Evolutionary conservation across 2,113 vertebrate genomes (phyloP), one percentile per base, ranked within the genome.

Genomic region (Sphyrna mokarran): DNA sequence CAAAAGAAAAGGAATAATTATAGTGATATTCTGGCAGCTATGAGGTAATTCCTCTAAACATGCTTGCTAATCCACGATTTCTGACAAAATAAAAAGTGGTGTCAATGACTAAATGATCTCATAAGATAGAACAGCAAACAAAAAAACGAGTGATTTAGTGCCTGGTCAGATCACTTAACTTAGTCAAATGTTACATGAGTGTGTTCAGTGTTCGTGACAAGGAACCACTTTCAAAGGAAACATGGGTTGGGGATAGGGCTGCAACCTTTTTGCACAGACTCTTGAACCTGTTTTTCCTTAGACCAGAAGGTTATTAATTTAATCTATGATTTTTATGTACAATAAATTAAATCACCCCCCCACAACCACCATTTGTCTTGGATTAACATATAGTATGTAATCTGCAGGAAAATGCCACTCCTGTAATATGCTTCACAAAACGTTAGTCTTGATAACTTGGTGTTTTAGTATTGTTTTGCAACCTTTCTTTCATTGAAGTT

Each of bases 261-360:
- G 11, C 43, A 87, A 14, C 48, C 29, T 54, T 89, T 3, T 8
- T 9, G 29, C 16, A 66, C n/a, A 20, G 33, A 16, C 33, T 93
- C 48, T 93, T 68, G 58, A 93, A 68, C 63, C 33, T 93, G 33
- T 93, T 33, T 58, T 93, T 93, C 89, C 61, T 37, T 93, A n/a
- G 58, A 93, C 16, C 5, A 90, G 29, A 61, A 37, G 61, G 61
- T 93, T 93, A 61, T 66, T 14, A 66, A 66, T 63, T 93, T 93
- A 66, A 37, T 33, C 89, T 61, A 33, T 61, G 23, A 33, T 63
- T 90, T 90, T 91, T 63, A 40, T 43, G 80, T n/a, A n/a, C 58
- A 66, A 10, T 93, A 66, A 93, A 37, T 37, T 18, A 66, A 91
- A 63, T 63, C 43, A 48, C 43, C 43, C 43, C 43, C 43, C 43